Evolutionary conservation across 1,140 invertebrate species (phyloP).

Genomic region (Notospermus geniculatus): DNA sequence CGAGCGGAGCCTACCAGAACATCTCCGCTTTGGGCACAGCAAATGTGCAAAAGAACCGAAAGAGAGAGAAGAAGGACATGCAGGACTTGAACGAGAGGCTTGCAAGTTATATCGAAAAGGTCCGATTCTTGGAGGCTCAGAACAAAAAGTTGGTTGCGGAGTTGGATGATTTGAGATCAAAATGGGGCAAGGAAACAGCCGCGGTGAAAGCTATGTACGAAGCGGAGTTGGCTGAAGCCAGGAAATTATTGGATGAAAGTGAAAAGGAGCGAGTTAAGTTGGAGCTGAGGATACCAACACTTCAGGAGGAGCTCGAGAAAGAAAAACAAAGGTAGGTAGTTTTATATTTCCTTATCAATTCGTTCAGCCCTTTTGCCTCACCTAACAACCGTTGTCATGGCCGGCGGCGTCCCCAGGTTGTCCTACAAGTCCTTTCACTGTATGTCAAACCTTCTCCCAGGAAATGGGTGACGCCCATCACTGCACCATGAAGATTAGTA

Average conservation of each 20-base stretch:
- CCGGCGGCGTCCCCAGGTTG: no score
- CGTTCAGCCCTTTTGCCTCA: no score
- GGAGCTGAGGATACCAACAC: constrained; percentile 18
- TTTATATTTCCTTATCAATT: no score
- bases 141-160: constrained; percentile 54
- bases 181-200: constrained; percentile 51
- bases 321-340: neutral
- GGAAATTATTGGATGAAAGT: constrained; percentile 23
- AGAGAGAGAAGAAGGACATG: constrained; percentile 57
- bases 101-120: constrained; percentile 56
- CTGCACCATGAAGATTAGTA: no score
- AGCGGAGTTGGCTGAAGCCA: constrained; percentile 33
- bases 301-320: constrained; percentile 8
- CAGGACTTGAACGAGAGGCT: constrained; percentile 53
- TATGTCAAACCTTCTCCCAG: no score
- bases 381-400: no score
- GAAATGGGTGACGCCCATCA: no score
- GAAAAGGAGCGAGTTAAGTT: constrained; percentile 19
- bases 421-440: no score
- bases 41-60: constrained; percentile 50
- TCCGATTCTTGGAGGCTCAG: constrained; percentile 56
- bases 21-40: constrained; percentile 49
- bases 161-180: constrained; percentile 42
- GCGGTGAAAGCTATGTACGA: constrained; percentile 53
- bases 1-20: constrained; percentile 34